Evolutionary conservation across 1,140 invertebrate genomes (phyloP), one percentile per base, ranked within the genome.

Genomic region (Ceratosolen solmsi): DNA sequence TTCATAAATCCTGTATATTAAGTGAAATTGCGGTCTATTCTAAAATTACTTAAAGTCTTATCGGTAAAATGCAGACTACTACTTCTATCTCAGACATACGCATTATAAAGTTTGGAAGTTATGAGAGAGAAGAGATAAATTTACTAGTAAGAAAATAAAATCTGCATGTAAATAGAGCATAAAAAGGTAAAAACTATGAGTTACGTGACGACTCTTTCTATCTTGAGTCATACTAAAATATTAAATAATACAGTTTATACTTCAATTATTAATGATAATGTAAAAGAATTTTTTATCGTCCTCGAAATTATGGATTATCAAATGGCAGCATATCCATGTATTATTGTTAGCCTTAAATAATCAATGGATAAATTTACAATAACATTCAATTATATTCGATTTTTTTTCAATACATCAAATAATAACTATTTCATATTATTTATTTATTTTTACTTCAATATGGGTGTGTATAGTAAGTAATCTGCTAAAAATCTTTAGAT

Each of bases 41-140:
- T 9, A 9, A 17, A 68, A 68, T 68, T 33, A 38, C 33, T 33
- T 38, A 22, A 1, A 17, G 63, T 17, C 20, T 68, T 38, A 68
- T 68, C 63, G 38, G 63, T 38, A 38, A 68, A 68, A 68, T n/a
- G 63, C 63, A 68, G 63, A 68, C 63, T n/a, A 68, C 60, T n/a
- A n/a, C 63, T 68, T 3, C 17, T 36, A 38, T 68, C 17, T 60
- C n/a, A 68, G 33, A 38, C 63, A 4, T n/a, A 36, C 8, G 27
- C n/a, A 68, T 68, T 68, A 22, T 68, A 38, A 68, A 68, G 30
- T 38, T 68, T 38, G 20, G 36, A 4, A 38, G 36, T 38, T 38
- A 7, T n/a, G 15, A 38, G 33, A 68, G 22, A n/a, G 22, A 68
- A 68, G 63, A 15, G 63, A 68, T 68, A 68, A 65, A 22, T 68